Base-by-base conservation (phyloP, 2,888 invertebrate species). In the Dasypolia templi region DNA sequence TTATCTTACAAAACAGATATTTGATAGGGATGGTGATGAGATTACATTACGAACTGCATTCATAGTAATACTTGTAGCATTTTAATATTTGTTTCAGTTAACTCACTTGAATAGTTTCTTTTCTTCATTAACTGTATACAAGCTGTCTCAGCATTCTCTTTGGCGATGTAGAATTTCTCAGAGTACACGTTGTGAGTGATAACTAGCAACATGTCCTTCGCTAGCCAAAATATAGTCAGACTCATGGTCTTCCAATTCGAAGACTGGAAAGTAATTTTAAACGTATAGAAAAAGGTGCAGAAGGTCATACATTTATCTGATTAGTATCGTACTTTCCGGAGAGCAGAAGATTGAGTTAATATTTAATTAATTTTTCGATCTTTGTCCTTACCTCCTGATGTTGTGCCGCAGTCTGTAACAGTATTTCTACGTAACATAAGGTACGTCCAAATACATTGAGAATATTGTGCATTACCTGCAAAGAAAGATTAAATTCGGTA, bases 71-170 rank as follows among this genome's bases (percentile, higher is more conserved):
- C 3, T 3, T 22, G 17, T 17, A n/a, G 49, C 17, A 17, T 35
- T 49, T 9, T 3, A 26, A 29, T 32, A n/a, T 9, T 58, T 61
- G 9, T 39, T 26, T 2, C 12, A 29, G 7, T 69, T 1, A 6
- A 63, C 44, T 65, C 2, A 75, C 77, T 66, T 77, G 77, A 66
- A 29, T 39, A 76, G 51, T 77, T 49, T 32, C 0, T 46, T 3
- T 77, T 67, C 46, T 66, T 75, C 22, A 75, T 42, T 39, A 4
- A 29, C 29, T 61, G 67, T 46, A 75, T 67, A 53, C 75, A 75
- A 53, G 46, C 77, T 0, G n/a, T 26, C 51, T 77, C 77, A 5
- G 75, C 75, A 19, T 75, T 53, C 9, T 77, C 77, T n/a, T 67
- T 22, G 5, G 53, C 53, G 1, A 67, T 46, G 53, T 77, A 77